Percentiles rank a stretch among this genome's conserved stretches.
Evolutionary conservation across 1,140 invertebrate genomes (phyloP).

Genomic region (Maconellicoccus hirsutus): DNA sequence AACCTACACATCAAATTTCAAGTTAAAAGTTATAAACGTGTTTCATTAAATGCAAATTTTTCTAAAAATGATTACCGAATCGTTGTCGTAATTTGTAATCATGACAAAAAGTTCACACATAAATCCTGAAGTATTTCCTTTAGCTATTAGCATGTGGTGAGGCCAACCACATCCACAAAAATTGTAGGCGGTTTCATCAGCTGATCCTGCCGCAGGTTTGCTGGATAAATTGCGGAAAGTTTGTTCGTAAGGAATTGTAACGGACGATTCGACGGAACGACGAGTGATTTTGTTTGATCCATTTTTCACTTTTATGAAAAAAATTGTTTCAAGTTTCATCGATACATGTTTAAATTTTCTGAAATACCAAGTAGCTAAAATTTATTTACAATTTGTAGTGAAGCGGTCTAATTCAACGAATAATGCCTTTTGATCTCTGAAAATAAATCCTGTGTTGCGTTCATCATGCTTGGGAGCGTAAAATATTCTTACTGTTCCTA

Average conservation of each 20-base stretch:
- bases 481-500: slow-evolving; percentile 47
- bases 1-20: neutral
- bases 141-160: slow-evolving; percentile 67
- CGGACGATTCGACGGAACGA: slow-evolving; percentile 43
- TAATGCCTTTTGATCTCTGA: slow-evolving; percentile 42
- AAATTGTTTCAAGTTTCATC: neutral
- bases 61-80: slow-evolving; percentile 40
- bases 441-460: slow-evolving; percentile 37
- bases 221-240: slow-evolving; percentile 46
- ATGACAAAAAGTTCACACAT: slow-evolving; percentile 63
- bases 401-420: slow-evolving; percentile 50
- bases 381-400: slow-evolving; percentile 17
- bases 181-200: slow-evolving; percentile 38
- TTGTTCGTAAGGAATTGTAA: slow-evolving; percentile 51
- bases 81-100: slow-evolving; percentile 60
- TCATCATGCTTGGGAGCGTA: slow-evolving; percentile 45
- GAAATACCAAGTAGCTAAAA: neutral
- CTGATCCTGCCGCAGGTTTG: slow-evolving; percentile 33
- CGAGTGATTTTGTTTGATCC: slow-evolving; percentile 44
- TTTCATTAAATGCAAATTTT: too few relatives aligned
- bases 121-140: slow-evolving; percentile 54
- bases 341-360: neutral
- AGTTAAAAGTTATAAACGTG: too few relatives aligned
- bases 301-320: slow-evolving; percentile 40
- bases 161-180: slow-evolving; percentile 84